Base-by-base conservation (phyloP, 2,113 vertebrate genomes). In the Xenopus borealis region DNA sequence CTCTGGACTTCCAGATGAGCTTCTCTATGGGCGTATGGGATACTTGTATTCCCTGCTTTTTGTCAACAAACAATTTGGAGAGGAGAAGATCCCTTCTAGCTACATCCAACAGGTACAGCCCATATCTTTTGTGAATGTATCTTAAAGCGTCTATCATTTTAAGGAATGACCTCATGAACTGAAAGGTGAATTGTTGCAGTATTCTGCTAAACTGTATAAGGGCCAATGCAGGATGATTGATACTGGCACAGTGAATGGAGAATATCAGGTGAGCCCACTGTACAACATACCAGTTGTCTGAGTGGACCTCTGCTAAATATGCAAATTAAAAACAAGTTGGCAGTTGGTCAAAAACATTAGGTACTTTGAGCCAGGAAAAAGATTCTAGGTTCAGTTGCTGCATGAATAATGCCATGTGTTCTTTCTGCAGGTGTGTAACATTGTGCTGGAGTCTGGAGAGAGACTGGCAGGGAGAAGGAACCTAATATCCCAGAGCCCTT, bases 11-110 rank as follows among this genome's bases (percentile, higher is more conserved):
- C 95, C 95, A 6, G 93, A 95, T 44, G 97, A 99, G 80, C 85
- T 98, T 79, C 93, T 99, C 0, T 99, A 98, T 0, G 96, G 97
- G 33, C 89, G 94, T 7, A 84, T 94, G 86, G 96, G 97, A 18
- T 98, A 94, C 73, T 88, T 98, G 14, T 95, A 89, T 77, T 86
- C 95, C 17, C 91, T 99, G 73, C 14, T 94, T 23, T 99, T 95
- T 82, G 86, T 98, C 84, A 98, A 97, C 87, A 95, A 93, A 86
- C 90, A 97, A 82, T 93, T 96, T 0, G 90, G 93, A 46, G 85
- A 87, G n/a, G 94, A 98, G 70, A 92, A 90, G 87, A 93, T 99
- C 82, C 93, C 96, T 12, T 87, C 85, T 14, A 91, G 88, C 79
- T 93, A 92, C 80, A 94, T 98, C 80, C 95, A 98, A 65, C 93